Conservation (phyloP, 2,888 invertebrate genomes). For the Hoplodrina ambigua region DNA sequence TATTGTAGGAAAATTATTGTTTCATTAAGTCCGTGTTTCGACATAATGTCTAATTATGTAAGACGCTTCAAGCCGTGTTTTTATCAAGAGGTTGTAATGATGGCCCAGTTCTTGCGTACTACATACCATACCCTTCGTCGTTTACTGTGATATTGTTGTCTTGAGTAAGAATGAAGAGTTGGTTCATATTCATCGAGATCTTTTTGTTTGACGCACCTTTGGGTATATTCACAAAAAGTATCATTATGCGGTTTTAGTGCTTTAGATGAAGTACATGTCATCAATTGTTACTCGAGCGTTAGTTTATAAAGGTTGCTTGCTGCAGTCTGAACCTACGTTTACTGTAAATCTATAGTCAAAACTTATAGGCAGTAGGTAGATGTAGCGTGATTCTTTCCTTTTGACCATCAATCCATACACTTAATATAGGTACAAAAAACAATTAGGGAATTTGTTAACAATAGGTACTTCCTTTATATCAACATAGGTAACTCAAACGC, state of each 20-base stretch:
- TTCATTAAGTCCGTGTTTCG: slow-evolving; percentile 62
- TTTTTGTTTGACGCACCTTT: not conserved
- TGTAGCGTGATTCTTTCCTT: not conserved
- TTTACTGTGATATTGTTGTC: slow-evolving; percentile 11
- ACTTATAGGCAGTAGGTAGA: not conserved
- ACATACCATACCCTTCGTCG: slow-evolving; percentile 12
- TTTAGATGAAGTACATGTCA: not conserved
- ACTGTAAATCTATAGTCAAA: not conserved
- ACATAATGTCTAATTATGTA: slow-evolving; percentile 65
- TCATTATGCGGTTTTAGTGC: not conserved
- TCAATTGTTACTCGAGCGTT: not conserved
- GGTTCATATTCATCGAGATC: slow-evolving; percentile 5
- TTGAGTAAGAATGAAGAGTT: slow-evolving; percentile 23
- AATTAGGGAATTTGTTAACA: not conserved
- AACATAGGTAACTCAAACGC: too few species aligned
- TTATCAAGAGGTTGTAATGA: slow-evolving; percentile 39
- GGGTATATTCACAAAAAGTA: not conserved
- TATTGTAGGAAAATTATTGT: slow-evolving; percentile 70
- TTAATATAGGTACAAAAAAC: not conserved
- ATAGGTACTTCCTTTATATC: too few species aligned
- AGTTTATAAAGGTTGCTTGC: not conserved
- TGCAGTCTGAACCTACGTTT: too few species aligned
- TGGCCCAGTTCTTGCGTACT: slow-evolving; percentile 41
- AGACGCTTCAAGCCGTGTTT: slow-evolving; percentile 47
- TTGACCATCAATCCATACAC: too few species aligned